Evolutionary conservation across 2,888 invertebrate genomes (phyloP).

Genomic region (Lasioglossum oenotherae): DNA sequence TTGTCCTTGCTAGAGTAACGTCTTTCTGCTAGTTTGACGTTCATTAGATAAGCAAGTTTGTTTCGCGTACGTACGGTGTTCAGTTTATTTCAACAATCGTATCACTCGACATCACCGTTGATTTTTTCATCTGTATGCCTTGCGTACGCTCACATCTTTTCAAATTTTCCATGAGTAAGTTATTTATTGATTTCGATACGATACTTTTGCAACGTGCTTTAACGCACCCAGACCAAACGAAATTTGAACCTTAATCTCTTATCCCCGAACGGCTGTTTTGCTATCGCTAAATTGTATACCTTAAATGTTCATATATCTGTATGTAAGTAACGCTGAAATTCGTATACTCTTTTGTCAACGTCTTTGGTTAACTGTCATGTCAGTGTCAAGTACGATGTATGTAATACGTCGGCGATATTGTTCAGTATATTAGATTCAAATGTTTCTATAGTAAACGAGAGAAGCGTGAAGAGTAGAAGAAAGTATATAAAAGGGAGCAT

Average conservation of each 20-base stretch:
- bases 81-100: conserved; percentile 39
- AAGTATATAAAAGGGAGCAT: background rate
- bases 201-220: conserved; percentile 60
- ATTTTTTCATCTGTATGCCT: conserved; percentile 70
- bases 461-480: background rate
- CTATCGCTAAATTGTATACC: background rate
- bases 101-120: conserved; percentile 46
- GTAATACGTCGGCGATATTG: background rate
- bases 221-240: conserved; percentile 40
- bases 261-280: background rate
- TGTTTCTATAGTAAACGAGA: background rate
- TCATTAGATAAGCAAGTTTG: conserved; percentile 62
- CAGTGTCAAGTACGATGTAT: background rate
- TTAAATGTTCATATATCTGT: background rate
- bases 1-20: conserved; percentile 62
- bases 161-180: conserved; percentile 74
- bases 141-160: conserved; percentile 61
- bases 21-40: conserved; percentile 71
- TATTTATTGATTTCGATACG: conserved; percentile 70
- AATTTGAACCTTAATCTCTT: background rate
- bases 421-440: background rate
- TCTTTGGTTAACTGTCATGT: conserved; percentile 22
- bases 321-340: background rate
- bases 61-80: conserved; percentile 55
- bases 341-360: background rate